Base-by-base conservation (phyloP, 1,140 invertebrate genomes). In the Arctopsyche grandis region DNA sequence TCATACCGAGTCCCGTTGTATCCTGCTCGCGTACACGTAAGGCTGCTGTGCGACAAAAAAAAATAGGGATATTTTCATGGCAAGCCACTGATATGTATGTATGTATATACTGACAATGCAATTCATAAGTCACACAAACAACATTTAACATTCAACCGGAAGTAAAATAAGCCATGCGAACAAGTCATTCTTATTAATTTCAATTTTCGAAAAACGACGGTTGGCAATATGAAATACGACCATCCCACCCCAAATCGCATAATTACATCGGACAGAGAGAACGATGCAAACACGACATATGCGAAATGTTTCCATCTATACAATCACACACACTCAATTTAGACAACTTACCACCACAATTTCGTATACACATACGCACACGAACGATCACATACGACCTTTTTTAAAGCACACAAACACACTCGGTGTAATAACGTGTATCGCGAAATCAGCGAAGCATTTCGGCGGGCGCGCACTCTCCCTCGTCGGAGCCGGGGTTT, bases 381-480 rank as follows among this genome's bases (percentile, higher is more conserved):
- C 16, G 16, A 4, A 52, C 16, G 12, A 14, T 5, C 16, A 52
- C 1, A 52, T 12, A 52, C 16, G 16, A 52, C 16, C 3, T 52
- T 52, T 52, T 14, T 52, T 38, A 38, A 38, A 38, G 7, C 29
- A 38, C 29, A 38, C 29, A 38, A 7, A 38, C 29, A 38, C 29
- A 38, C 29, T 38, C 7, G 29, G 29, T 38, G 29, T 16, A 56
- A 56, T 16, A 66, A 66, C 19, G 19, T 26, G 24, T 66, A 66
- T 66, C 21, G 60, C 60, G 21, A 66, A 66, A 66, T 66, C 60
- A 66, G 60, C 60, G 60, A 21, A 66, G 60, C 60, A 16, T 66
- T 66, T 66, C 60, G 21, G 19, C 69, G 69, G 14, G 26, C 69
- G 22, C 69, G 22, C 69, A 16, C 60, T 52, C 16, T 56, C 52